These are phyloP conservation scores for Maconellicoccus hirsutus DNA, from an alignment of 1,140 invertebrate genomes.

Conservation along the genomic window DNA sequence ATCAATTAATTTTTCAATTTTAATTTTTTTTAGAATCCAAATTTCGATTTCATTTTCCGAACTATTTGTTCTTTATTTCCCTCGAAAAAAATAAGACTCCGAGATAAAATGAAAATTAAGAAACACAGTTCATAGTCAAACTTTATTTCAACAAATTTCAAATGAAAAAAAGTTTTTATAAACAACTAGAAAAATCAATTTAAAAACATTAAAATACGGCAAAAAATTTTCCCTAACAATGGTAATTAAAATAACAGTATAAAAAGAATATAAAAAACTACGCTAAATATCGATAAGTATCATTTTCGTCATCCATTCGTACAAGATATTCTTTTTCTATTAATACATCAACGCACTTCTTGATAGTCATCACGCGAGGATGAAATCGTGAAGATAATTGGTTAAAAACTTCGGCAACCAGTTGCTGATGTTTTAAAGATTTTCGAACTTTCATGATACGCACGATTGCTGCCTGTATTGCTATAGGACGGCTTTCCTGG, in stretches of 20 bases:
- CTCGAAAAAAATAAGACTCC: too few relatives aligned
- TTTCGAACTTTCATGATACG: conserved; percentile 99
- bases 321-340: conserved; percentile 99
- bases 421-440: conserved; percentile 85
- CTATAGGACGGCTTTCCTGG: conserved; percentile 93
- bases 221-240: neutral
- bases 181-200: too few relatives aligned
- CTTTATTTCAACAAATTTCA: too few relatives aligned
- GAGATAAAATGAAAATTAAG: too few relatives aligned
- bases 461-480: conserved; percentile 97
- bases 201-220: too few relatives aligned
- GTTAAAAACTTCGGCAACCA: conserved; percentile 91
- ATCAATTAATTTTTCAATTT: too few relatives aligned
- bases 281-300: conserved; percentile 89
- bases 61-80: too few relatives aligned
- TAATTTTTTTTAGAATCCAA: too few relatives aligned
- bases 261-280: conserved; percentile 38
- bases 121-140: too few relatives aligned
- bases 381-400: conserved; percentile 92
- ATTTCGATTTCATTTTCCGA: too few relatives aligned
- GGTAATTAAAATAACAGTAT: neutral
- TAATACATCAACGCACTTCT: conserved; percentile 99
- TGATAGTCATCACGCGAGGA: conserved; percentile 93
- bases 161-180: too few relatives aligned
- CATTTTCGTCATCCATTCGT: conserved; percentile 90